phyloP scores from a whole-genome alignment of 1,140 invertebrate species.

The Scaptomyza hsui region DNA sequence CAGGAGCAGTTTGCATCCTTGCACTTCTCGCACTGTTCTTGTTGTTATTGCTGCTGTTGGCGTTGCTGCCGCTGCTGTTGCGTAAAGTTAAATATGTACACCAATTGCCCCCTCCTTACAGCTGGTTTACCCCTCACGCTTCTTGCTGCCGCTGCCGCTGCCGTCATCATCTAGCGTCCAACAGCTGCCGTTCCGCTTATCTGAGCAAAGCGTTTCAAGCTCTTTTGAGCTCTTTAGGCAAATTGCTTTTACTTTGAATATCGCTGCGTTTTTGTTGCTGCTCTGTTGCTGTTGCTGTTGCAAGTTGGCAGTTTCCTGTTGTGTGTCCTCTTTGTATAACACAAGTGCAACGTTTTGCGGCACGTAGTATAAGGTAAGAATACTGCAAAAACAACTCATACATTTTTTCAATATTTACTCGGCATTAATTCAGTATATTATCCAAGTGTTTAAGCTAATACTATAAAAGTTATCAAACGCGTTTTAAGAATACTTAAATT shows the following conservation, averaged over 20 bases:
- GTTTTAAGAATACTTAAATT: too few relatives aligned
- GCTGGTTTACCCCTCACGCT: background rate
- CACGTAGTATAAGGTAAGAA: background rate
- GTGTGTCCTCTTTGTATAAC: slow-evolving; percentile 7
- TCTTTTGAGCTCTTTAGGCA: slow-evolving; percentile 59
- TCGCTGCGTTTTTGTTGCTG: slow-evolving; percentile 5
- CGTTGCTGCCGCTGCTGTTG: background rate
- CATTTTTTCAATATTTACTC: background rate
- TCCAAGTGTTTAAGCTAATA: background rate
- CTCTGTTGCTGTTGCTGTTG: background rate
- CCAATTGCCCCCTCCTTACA: slow-evolving; percentile 2
- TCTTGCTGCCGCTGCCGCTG: background rate
- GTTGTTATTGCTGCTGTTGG: background rate
- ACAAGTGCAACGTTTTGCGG: slow-evolving; percentile 12
- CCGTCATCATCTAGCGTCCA: slow-evolving; percentile 19
- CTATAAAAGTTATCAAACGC: too few relatives aligned
- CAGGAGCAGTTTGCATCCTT: slow-evolving; percentile 43
- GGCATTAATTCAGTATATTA: background rate
- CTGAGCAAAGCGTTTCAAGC: slow-evolving; percentile 55
- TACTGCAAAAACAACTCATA: background rate
- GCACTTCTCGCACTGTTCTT: slow-evolving; percentile 18
- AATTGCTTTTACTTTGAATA: slow-evolving; percentile 55
- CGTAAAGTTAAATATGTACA: slow-evolving; percentile 61
- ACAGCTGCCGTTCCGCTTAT: slow-evolving; percentile 63
- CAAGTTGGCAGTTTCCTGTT: slow-evolving; percentile 4